phyloP scores from a whole-genome alignment of 2,113 vertebrate species.

The Atractosteus spatula region DNA sequence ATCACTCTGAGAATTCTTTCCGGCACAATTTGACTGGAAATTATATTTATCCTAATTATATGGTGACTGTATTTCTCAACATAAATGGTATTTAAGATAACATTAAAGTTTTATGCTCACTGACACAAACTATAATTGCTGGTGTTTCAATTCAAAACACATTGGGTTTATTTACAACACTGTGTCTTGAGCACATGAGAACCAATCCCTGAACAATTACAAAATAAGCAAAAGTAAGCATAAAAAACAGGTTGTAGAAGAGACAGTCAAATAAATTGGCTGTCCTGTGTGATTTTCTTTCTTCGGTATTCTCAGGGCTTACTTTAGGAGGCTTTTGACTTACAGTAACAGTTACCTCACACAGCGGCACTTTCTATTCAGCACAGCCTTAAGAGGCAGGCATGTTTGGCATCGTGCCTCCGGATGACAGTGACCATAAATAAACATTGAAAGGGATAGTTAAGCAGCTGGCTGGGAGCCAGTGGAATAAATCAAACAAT shows the following conservation, averaged over 20 bases:
- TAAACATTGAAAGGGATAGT: conserved; percentile 44
- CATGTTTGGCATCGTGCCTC: conserved; percentile 49
- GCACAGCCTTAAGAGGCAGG: conserved; percentile 39
- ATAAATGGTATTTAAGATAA: conserved; percentile 38
- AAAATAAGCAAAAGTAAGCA: conserved; percentile 22
- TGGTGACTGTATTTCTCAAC: conserved; percentile 33
- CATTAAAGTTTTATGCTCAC: conserved; percentile 38
- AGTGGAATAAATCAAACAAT: not conserved
- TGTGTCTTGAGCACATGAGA: conserved; percentile 20
- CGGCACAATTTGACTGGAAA: conserved; percentile 22
- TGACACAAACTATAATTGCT: conserved; percentile 50
- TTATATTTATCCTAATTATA: conserved; percentile 50
- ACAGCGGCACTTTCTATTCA: no score
- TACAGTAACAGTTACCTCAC: not conserved
- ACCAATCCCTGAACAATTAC: conserved; percentile 38
- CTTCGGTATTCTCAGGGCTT: conserved; percentile 18
- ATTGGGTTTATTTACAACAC: conserved; percentile 44
- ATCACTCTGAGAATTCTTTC: not conserved
- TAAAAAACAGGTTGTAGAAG: not conserved
- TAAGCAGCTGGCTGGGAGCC: conserved; percentile 47
- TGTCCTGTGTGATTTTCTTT: not conserved
- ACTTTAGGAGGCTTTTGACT: conserved; percentile 19
- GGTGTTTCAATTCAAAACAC: conserved; percentile 32
- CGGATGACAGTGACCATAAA: conserved; percentile 57
- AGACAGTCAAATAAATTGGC: not conserved